Evolutionary conservation across 2,797 vertebrate species (phyloP), one percentile per base, ranked within the genome.

Genomic region (Smutsia temminckii): DNA sequence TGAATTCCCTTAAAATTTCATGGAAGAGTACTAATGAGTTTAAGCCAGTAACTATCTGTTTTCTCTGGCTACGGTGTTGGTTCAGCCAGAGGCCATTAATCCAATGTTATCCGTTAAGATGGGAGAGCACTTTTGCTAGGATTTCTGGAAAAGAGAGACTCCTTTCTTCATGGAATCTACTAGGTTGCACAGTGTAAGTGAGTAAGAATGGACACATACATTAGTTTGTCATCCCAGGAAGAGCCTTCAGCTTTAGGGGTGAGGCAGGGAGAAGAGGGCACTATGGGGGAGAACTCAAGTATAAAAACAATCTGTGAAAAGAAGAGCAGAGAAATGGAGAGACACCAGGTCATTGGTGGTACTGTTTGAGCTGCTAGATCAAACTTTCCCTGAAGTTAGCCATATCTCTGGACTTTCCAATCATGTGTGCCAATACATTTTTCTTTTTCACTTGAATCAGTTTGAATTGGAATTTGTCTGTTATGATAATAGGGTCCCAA

Each of bases 1-100:
- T 96, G 71, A 61, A 46, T 42, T 59, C 46, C 40, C 63, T 80
- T 85, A 83, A 72, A 85, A 85, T n/a, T 80, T 85, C 66, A 40
- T 29, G 2, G 37, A n/a, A 69, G 66, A 63, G n/a, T 86, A 51
- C 14, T 57, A 63, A 42, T 57, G 69, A 77, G 37, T 59, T 85
- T 69, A 87, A 90, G 74, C 5, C n/a, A 71, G 81, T 42, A 63
- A 3, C 49, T 57, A 37, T 64, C 55, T 79, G 4, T 69, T 85
- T 71, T n/a, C 21, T 89, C 51, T 79, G 55, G 63, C 49, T 89
- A 40, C 1, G 12, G 29, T 53, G 53, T 49, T 77, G 8, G 16
- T 85, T 85, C 46, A 55, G 32, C 20, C 42, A 78, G 14, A 81
- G 75, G 55, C 11, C 32, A 17, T 74, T 37, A 46, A 63, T 69